Conservation (phyloP, 1,140 invertebrate genomes). For the Orius insidiosus region DNA sequence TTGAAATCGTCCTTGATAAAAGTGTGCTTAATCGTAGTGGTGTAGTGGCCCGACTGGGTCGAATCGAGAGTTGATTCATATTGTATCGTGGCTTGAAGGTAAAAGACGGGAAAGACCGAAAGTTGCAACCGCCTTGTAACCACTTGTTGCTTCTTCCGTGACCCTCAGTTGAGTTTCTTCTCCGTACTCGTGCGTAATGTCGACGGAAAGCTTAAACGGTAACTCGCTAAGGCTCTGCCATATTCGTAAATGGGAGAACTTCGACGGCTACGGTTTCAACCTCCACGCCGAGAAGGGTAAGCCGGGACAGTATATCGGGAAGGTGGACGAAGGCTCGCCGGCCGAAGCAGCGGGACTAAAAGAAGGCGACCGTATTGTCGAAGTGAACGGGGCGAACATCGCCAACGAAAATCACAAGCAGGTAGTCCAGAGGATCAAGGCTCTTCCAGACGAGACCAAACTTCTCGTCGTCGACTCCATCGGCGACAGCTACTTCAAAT, state of each 20-base stretch:
- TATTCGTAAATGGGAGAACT: slow-evolving; percentile 75
- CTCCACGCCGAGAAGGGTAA: slow-evolving; percentile 93
- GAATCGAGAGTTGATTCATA: too few relatives aligned
- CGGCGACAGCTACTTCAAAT: slow-evolving; percentile 57
- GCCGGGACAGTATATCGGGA: slow-evolving; percentile 91
- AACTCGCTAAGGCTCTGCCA: slow-evolving; percentile 47
- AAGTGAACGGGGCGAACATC: slow-evolving; percentile 87
- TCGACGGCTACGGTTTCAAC: slow-evolving; percentile 97
- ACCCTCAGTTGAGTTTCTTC: too few relatives aligned
- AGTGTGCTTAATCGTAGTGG: too few relatives aligned
- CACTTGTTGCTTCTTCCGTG: too few relatives aligned
- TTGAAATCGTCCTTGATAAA: too few relatives aligned
- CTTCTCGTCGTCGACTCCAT: slow-evolving; percentile 76
- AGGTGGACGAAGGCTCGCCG: slow-evolving; percentile 85
- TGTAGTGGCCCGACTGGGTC: too few relatives aligned
- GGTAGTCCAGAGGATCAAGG: slow-evolving; percentile 84
- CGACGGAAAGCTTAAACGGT: slow-evolving; percentile 7
- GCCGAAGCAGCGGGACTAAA: slow-evolving; percentile 75
- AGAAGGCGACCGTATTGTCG: slow-evolving; percentile 82
- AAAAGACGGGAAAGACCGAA: too few relatives aligned
- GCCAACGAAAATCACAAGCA: slow-evolving; percentile 87
- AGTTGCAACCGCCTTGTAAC: too few relatives aligned
- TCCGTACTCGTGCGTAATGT: slow-evolving; percentile 4
- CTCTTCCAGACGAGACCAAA: slow-evolving; percentile 66
- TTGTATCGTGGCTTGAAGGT: too few relatives aligned